phyloP scores from a whole-genome alignment of 2,888 invertebrate genomes.

The Hypena proboscidalis region DNA sequence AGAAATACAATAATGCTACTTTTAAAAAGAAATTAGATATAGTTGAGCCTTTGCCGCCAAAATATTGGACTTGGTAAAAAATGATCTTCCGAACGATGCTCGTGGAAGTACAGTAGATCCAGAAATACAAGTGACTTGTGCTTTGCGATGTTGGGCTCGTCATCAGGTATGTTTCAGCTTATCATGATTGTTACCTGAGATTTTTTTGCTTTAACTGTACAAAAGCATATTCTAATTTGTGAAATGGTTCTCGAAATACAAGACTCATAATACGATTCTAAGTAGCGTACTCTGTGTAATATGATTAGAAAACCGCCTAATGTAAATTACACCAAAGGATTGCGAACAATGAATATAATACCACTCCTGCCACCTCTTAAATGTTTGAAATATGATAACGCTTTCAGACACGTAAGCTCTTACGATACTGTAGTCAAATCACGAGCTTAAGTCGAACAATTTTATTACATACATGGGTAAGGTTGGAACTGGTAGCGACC shows the following conservation, averaged over 20 bases:
- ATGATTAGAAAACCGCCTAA: not conserved
- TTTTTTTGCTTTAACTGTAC: not conserved
- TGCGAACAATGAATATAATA: slow-evolving; percentile 18
- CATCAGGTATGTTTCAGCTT: too few species aligned
- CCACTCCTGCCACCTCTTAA: slow-evolving; percentile 12
- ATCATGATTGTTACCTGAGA: slow-evolving; percentile 5
- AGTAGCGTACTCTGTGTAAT: not conserved
- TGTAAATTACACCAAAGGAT: slow-evolving; percentile 11
- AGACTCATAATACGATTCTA: not conserved
- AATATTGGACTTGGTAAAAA: too few species aligned
- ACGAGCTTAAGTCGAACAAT: slow-evolving; percentile 9
- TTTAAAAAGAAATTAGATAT: too few species aligned
- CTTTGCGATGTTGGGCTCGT: too few species aligned
- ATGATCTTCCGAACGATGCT: too few species aligned
- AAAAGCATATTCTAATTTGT: slow-evolving; percentile 1
- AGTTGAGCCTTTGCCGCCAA: too few species aligned
- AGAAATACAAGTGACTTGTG: too few species aligned
- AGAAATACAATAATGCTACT: too few species aligned
- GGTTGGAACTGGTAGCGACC: slow-evolving; percentile 16
- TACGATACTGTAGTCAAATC: slow-evolving; percentile 15
- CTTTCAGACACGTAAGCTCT: slow-evolving; percentile 1
- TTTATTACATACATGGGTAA: slow-evolving; percentile 3
- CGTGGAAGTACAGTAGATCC: too few species aligned
- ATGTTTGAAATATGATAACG: slow-evolving; percentile 17
- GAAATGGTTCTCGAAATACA: not conserved